Conservation (phyloP, 1,140 invertebrate species). For the Diplogasteroides magnus region DNA sequence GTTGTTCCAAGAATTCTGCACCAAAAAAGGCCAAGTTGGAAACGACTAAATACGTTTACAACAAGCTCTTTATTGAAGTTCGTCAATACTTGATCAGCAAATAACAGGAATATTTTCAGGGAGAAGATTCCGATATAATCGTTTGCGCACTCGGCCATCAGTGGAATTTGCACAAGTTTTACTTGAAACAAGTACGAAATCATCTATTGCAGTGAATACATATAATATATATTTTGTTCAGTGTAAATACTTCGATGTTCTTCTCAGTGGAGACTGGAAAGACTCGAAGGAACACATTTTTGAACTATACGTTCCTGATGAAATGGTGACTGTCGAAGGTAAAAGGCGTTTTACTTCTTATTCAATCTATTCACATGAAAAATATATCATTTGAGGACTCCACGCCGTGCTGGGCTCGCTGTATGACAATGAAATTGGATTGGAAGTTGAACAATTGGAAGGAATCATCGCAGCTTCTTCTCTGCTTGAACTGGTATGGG, state of each 20-base stretch:
- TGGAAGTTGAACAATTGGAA: constrained; percentile 6
- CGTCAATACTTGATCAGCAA: background rate
- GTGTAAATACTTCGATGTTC: background rate
- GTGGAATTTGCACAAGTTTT: constrained; percentile 12
- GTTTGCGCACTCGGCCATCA: constrained; percentile 3
- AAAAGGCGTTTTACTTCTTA: no score
- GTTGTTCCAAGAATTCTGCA: no score
- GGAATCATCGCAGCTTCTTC: constrained; percentile 11
- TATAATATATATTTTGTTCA: background rate
- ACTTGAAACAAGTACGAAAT: constrained; percentile 7
- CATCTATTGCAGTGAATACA: constrained; percentile 9
- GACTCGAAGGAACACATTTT: constrained; percentile 1
- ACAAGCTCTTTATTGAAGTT: constrained; percentile 9
- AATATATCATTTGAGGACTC: no score
- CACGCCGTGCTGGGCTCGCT: constrained; percentile 7
- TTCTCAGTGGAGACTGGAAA: constrained; percentile 4
- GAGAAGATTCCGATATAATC: constrained; percentile 8
- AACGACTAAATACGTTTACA: constrained; percentile 8
- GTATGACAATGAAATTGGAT: constrained; percentile 13
- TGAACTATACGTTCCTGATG: constrained; percentile 5
- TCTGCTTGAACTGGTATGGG: background rate
- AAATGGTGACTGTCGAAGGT: background rate
- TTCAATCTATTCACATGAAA: no score
- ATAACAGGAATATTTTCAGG: background rate
- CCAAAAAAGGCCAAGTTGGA: constrained; percentile 10